Conservation (phyloP, 2,797 vertebrate species). For the Rhinella marina region DNA sequence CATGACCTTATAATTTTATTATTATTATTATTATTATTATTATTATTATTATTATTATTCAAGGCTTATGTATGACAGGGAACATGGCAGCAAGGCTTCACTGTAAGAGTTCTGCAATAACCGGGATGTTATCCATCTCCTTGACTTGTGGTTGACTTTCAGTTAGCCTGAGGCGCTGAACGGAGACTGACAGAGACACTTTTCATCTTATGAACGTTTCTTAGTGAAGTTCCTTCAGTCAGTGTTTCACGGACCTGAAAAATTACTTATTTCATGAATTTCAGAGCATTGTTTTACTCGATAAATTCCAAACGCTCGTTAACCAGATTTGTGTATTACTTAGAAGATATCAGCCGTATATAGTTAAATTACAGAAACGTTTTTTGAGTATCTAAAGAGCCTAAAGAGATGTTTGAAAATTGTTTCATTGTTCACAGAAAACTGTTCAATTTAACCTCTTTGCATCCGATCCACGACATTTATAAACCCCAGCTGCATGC, state of each 20-base stretch:
- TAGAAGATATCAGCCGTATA: neutral
- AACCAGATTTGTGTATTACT: neutral
- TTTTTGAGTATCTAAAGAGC: neutral
- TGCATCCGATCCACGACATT: neutral
- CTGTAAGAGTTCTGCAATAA: neutral
- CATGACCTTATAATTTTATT: no score
- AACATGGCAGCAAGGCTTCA: neutral
- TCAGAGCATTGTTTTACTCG: neutral
- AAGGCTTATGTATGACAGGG: neutral
- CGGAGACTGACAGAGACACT: neutral
- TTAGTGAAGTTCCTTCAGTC: constrained; percentile 17
- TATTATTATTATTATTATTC: no score
- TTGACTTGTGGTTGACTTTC: constrained; percentile 3
- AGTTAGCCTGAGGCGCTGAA: neutral
- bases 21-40: no score
- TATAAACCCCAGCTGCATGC: no score
- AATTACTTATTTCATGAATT: neutral
- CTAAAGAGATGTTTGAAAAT: neutral
- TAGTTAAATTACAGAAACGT: neutral
- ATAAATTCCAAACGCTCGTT: neutral
- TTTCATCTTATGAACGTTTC: constrained; percentile 34
- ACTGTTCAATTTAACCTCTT: neutral
- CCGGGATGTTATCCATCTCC: neutral
- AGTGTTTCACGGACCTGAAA: neutral
- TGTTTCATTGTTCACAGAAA: neutral